phyloP scores from a whole-genome alignment of 2,888 invertebrate species.

The Patella caerulea region DNA sequence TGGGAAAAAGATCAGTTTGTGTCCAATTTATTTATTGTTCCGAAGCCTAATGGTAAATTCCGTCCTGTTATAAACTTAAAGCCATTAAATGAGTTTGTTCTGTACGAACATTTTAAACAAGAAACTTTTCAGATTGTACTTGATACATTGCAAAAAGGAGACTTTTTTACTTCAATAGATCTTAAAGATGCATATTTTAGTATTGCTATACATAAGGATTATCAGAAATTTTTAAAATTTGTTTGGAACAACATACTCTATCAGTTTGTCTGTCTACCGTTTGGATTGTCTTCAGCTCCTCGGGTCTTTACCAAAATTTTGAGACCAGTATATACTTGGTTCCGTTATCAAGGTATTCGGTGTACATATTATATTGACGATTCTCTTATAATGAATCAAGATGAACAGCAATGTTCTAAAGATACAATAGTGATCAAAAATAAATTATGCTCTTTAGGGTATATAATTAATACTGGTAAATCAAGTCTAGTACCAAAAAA shows the following conservation, averaged over 20 bases:
- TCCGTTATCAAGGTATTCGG: constrained; percentile 15
- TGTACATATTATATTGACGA: neutral
- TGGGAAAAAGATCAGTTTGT: neutral
- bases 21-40: neutral
- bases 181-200: neutral
- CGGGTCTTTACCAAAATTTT: neutral
- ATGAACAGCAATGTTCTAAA: neutral
- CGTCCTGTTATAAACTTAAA: neutral
- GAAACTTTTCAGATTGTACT: neutral
- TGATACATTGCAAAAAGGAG: neutral
- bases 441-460: constrained; percentile 19
- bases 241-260: constrained; percentile 18
- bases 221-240: constrained; percentile 25
- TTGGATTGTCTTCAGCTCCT: neutral
- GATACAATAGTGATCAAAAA: neutral
- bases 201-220: constrained; percentile 14
- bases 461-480: neutral
- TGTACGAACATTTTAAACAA: constrained; percentile 1
- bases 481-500: neutral
- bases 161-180: neutral
- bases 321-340: neutral
- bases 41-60: constrained; percentile 2
- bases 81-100: neutral
- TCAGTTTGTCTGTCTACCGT: constrained; percentile 16
- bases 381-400: neutral